A percentile compares a stretch with the other conserved stretches of the same genome.
Conservation (phyloP, 1,140 invertebrate genomes). For the Pseudomyrmex cubaensis region DNA sequence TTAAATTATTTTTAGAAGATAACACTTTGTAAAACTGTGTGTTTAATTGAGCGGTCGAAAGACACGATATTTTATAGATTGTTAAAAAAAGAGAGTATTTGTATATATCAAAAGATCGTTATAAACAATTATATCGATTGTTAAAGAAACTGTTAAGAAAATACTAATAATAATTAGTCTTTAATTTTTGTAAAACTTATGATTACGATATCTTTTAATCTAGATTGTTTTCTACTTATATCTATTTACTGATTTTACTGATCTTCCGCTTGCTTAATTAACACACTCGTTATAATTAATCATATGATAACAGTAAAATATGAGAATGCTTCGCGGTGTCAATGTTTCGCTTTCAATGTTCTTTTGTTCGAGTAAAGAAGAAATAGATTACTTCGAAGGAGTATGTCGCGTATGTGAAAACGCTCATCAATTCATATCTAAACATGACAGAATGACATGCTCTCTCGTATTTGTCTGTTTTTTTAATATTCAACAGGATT, state of each 20-base stretch:
- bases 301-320: slow-evolving; percentile 32
- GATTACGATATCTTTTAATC: too few species aligned
- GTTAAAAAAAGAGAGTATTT: too few species aligned
- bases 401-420: slow-evolving; percentile 53
- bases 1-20: too few species aligned
- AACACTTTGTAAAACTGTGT: too few species aligned
- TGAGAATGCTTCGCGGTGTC: slow-evolving; percentile 52
- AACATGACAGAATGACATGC: slow-evolving; percentile 62
- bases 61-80: too few species aligned
- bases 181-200: too few species aligned
- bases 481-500: slow-evolving; percentile 83
- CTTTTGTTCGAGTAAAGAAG: slow-evolving; percentile 53
- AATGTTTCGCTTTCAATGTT: slow-evolving; percentile 64
- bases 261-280: slow-evolving; percentile 35
- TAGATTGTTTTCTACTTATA: neutral
- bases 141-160: too few species aligned
- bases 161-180: too few species aligned
- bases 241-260: neutral
- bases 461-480: slow-evolving; percentile 69
- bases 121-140: too few species aligned
- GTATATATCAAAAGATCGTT: too few species aligned
- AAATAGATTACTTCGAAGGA: slow-evolving; percentile 40
- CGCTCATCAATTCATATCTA: slow-evolving; percentile 26
- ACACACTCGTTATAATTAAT: slow-evolving; percentile 22
- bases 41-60: too few species aligned